Evolutionary conservation across 2,113 vertebrate genomes (phyloP).

Genomic region (Pyrgilauda ruficollis): DNA sequence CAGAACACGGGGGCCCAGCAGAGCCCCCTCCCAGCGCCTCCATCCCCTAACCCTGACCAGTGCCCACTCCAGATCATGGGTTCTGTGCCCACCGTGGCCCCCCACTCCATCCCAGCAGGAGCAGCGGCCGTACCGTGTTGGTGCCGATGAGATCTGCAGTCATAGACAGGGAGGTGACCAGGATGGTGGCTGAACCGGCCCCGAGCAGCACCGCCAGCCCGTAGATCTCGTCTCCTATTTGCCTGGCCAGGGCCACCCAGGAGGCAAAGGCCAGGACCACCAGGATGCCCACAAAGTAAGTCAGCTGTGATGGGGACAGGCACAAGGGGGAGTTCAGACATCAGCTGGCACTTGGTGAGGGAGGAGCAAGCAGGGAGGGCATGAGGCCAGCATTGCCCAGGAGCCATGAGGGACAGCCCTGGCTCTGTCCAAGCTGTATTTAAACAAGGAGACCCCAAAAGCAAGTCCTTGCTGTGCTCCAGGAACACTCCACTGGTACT

Average conservation of each 20-base stretch:
- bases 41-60: rapidly evolving
- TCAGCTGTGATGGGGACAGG: conserved; percentile 72
- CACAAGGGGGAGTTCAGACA: neutral
- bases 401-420: rapidly evolving
- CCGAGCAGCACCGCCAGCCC: conserved; percentile 83
- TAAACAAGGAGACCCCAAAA: neutral
- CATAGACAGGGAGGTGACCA: conserved; percentile 94
- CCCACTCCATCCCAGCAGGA: rapidly evolving
- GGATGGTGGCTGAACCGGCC: conserved; percentile 84
- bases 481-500: neutral
- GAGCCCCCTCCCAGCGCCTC: neutral
- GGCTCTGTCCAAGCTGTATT: neutral
- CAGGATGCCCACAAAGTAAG: conserved; percentile 88
- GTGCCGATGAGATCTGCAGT: conserved; percentile 90
- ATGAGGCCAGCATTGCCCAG: neutral
- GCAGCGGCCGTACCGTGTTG: conserved; percentile 76
- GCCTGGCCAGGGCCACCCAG: conserved; percentile 82
- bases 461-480: neutral
- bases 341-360: neutral
- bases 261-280: conserved; percentile 85
- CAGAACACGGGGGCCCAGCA: neutral
- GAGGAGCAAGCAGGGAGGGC: neutral
- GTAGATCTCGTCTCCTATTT: conserved; percentile 76
- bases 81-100: rapidly evolving
- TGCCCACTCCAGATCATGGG: neutral